Evolutionary conservation across 1,140 invertebrate genomes (phyloP).

Genomic region (Planococcus citri): DNA sequence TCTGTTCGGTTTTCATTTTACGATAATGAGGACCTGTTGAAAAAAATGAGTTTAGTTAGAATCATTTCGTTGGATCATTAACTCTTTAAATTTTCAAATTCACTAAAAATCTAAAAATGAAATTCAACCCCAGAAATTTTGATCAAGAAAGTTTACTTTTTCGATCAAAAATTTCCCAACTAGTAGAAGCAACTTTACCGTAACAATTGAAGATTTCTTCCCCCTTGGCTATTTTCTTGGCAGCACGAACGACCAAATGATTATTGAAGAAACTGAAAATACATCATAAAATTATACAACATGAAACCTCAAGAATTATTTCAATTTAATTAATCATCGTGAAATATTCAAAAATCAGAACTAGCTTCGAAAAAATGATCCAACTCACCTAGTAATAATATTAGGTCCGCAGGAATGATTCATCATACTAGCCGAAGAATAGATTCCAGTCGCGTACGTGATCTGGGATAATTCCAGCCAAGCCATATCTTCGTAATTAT

Average conservation of each 20-base stretch:
- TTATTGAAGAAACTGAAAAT: conserved; percentile 36
- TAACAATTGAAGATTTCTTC: conserved; percentile 63
- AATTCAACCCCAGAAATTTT: too few species aligned
- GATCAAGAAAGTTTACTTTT: too few species aligned
- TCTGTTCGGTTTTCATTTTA: conserved; percentile 41
- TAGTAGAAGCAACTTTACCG: conserved; percentile 38
- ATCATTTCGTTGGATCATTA: background rate
- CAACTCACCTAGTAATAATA: conserved; percentile 68
- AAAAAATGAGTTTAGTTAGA: background rate
- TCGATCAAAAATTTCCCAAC: too few species aligned
- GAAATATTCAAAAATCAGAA: too few species aligned
- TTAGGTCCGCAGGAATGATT: conserved; percentile 82
- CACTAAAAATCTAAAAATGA: too few species aligned
- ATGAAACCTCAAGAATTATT: background rate
- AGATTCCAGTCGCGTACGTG: conserved; percentile 66
- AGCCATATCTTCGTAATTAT: conserved; percentile 34
- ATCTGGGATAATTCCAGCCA: conserved; percentile 28
- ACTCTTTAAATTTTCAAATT: background rate
- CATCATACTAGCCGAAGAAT: conserved; percentile 73
- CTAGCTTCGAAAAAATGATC: too few species aligned
- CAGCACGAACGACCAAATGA: conserved; percentile 43
- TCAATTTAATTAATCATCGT: too few species aligned
- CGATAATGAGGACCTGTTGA: conserved; percentile 48
- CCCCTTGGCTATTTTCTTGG: conserved; percentile 39
- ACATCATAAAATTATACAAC: background rate